Evolutionary conservation across 2,113 vertebrate species (phyloP), one percentile per base, ranked within the genome.

Genomic region (Stigmatopora nigra): DNA sequence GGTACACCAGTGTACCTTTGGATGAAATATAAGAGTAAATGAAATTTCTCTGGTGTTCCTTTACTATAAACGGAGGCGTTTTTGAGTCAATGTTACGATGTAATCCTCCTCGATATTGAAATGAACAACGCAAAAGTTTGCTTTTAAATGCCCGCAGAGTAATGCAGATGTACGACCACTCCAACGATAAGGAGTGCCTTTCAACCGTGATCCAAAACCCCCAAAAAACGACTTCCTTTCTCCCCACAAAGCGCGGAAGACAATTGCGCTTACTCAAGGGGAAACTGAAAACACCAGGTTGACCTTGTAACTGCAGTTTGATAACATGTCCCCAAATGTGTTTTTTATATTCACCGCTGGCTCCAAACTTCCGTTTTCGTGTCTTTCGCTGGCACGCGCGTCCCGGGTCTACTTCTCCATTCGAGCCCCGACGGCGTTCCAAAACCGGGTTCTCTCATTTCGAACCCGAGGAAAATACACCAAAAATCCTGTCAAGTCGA

Each of bases 221-320:
- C n/a, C n/a, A n/a, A 31, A 25, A 76, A 52, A 49, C 8, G 0
- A 53, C 38, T 69, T 81, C 72, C 74, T 76, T 66, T 66, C 72
- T 70, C 44, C 12, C 63, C 62, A 70, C 73, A 61, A 71, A 67
- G 44, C 64, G 61, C 5, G 2, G 55, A 52, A 19, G n/a, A 31
- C 35, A 51, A 64, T 22, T n/a, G n/a, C 44, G 59, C 59, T 20
- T 20, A 61, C 41, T 5, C 15, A 16, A 35, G 58, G 1, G 12
- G n/a, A 41, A 12, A 41, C 4, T 19, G 10, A 19, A 20, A 45
- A 45, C 20, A 20, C 59, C 38, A 15, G 15, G 12, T 61, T 7
- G 45, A 45, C 20, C 19, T 45, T 56, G 53, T 7, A 13, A 56
- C 41, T 45, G n/a, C 14, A 6, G 41, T 45, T 19, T 61, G 17